Evolutionary conservation across 2,113 vertebrate genomes (phyloP), one percentile per base, ranked within the genome.

Genomic region (Corythoichthys haematopterus): DNA sequence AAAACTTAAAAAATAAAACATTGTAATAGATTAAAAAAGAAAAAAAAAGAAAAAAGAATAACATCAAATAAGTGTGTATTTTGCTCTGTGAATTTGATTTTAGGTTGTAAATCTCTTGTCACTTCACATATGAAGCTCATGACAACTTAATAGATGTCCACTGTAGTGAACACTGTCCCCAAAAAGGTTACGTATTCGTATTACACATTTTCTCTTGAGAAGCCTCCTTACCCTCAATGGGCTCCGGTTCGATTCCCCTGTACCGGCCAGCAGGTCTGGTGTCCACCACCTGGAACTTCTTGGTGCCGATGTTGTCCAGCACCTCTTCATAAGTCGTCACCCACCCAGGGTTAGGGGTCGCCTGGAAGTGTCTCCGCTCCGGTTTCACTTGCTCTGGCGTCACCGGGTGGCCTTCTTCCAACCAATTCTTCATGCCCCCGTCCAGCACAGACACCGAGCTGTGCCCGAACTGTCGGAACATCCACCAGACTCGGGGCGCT

Each of bases 401-500:
- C 62, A 97, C 69, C 0, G 86, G 89, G 11, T 91, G 71, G 0
- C 92, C 92, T 28, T 93, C 93, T 14, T 68, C 79, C 61, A 89
- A 70, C 97, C 97, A 99, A 74, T 90, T 90, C 83, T 92, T 94
- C 71, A 97, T 65, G 3, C 97, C 97, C 0, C 97, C 96, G 69
- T 97, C 91, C 57, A 99, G 89, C 65, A 99, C 89, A 0, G 97
- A 98, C 66, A 98, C 96, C 0, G 75, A 45, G 9, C 61, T 69
- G 40, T 98, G 97, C 2, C 97, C 95, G 2, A 98, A 99, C 63
- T 84, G 84, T 0, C 94, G 91, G 81, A 99, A 99, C 97, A 97
- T 98, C 96, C 96, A 99, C 96, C 96, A 99, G 7, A 98, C 90
- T 0, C 96, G 91, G 0, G 97, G 95, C 0, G 96, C 95, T 1